Evolutionary conservation across 2,113 vertebrate genomes (phyloP).

Genomic region (Eretmochelys imbricata): DNA sequence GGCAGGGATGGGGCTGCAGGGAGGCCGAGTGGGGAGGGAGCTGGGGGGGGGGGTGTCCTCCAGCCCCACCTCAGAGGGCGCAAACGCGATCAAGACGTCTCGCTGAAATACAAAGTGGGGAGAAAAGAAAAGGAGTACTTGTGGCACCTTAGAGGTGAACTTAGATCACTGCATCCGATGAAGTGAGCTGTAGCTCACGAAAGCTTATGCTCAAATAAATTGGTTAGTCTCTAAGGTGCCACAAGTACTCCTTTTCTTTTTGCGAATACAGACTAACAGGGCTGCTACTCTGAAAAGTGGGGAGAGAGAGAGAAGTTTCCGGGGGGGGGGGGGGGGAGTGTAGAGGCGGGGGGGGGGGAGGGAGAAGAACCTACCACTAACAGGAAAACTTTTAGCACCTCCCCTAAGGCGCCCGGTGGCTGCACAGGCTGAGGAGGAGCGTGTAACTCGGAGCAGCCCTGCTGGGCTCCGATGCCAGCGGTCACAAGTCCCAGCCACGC

Average conservation of each 20-base stretch:
- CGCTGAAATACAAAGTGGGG: neutral
- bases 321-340: no score
- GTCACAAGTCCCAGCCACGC: no score
- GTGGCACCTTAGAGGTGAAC: no score
- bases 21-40: neutral
- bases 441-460: neutral
- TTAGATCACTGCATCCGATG: no score
- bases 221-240: no score
- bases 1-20: neutral
- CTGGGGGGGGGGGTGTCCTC: neutral
- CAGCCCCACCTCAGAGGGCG: neutral
- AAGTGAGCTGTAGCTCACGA: no score
- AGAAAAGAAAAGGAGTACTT: no score
- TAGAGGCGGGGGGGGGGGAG: no score
- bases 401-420: neutral
- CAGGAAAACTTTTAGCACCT: neutral
- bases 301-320: neutral
- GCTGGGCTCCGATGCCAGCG: neutral
- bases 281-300: no score
- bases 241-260: no score
- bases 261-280: no score
- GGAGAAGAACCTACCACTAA: neutral
- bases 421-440: neutral
- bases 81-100: neutral
- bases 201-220: no score